Base-by-base conservation (phyloP, 2,888 invertebrate species). In the Ceramica pisi region DNA sequence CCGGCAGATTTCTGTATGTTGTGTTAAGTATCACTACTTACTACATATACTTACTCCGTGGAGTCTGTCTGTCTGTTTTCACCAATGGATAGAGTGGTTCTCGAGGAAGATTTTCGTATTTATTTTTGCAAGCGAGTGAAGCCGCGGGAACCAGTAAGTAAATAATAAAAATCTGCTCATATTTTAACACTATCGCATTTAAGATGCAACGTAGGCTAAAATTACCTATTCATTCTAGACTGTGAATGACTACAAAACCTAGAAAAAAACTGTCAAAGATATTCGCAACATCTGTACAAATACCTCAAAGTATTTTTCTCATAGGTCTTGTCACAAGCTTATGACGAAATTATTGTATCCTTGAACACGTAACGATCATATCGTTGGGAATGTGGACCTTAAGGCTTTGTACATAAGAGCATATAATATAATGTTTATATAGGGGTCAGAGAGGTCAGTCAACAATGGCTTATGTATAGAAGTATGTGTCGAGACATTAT, bases 401-500 rank as follows among this genome's bases (percentile, higher is more conserved):
- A 62, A 61, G 6, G 0, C 7, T 6, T 9, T 7, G 0, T 0
- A 0, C 2, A 21, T 72, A 55, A 65, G 66, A 51, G 19, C 19
- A 48, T 35, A 21, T 51, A 41, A 21, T 51, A 41, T 63, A 51
- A 10, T 62, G 2, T 50, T 19, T 26, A 7, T 31, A 44, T 38
- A n/a, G 21, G 51, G 68, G 79, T 79, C 62, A 72, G 0, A 60
- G 64, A 51, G 71, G 75, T 78, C 67, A 50, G 35, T 21, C 57
- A 65, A 78, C 75, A 79, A 78, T 75, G 16, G 71, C 1, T 21
- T 51, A 26, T 71, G 46, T 69, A 55, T 53, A 64, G 67, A 71
- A 53, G 7, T 51, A 35, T 60, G 41, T 64, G 46, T 21, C 41
- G 41, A 31, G 19, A 9, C 12, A n/a, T 77, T 64, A 57, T 64